phyloP scores from a whole-genome alignment of 2,113 vertebrate species.

The Carlito syrichta region DNA sequence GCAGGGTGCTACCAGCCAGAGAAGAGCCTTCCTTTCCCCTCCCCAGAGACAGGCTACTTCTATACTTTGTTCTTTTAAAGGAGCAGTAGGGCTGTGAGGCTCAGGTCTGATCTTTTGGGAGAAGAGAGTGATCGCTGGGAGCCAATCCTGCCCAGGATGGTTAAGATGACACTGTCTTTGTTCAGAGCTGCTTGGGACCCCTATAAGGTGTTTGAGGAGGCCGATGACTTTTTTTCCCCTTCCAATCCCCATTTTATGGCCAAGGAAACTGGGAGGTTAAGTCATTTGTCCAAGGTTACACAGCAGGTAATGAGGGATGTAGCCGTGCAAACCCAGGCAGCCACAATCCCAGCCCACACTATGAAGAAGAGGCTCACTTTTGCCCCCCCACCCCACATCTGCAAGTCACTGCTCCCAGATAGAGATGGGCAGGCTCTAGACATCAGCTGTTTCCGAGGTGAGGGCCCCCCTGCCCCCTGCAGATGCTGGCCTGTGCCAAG shows the following conservation, averaged over 20 bases:
- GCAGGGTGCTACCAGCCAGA: not conserved
- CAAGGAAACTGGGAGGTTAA: not conserved
- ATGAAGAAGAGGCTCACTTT: not conserved
- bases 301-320: not conserved
- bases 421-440: not conserved
- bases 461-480: not conserved
- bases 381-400: not conserved
- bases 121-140: not conserved
- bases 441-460: not conserved
- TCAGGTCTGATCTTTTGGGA: not conserved
- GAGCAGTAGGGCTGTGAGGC: not conserved
- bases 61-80: not conserved
- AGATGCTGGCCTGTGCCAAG: not conserved
- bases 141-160: not conserved
- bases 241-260: not conserved
- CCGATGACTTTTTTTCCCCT: not conserved
- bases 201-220: not conserved
- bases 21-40: not conserved
- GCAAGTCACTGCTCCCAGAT: not conserved
- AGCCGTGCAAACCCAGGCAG: not conserved
- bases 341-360: not conserved
- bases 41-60: not conserved
- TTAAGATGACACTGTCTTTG: not conserved
- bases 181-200: not conserved
- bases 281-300: not conserved